phyloP scores from a whole-genome alignment of 1,140 invertebrate genomes.

The Doryteuthis pealeii region DNA sequence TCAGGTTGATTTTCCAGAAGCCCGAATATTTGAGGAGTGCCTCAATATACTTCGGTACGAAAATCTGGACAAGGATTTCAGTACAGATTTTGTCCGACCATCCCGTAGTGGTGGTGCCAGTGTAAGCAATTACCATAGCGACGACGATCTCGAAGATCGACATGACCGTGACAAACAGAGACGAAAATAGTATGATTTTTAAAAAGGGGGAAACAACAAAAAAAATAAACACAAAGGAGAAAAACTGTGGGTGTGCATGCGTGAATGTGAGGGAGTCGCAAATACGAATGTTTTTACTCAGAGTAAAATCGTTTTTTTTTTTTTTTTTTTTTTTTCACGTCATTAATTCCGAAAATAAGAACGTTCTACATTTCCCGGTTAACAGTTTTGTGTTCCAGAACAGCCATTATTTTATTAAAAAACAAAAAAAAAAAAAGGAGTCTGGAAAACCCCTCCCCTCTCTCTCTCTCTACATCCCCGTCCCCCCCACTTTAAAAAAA shows the following conservation, averaged over 20 bases:
- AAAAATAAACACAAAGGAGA: background rate
- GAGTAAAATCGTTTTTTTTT: too few species aligned
- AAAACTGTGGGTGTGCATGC: background rate
- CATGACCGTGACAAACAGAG: slow-evolving; percentile 30
- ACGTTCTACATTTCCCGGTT: too few species aligned
- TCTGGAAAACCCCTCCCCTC: too few species aligned
- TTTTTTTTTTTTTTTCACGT: too few species aligned
- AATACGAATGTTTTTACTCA: too few species aligned
- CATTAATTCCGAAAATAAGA: too few species aligned
- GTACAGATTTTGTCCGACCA: slow-evolving; percentile 93
- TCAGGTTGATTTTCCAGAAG: slow-evolving; percentile 97
- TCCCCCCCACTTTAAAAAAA: too few species aligned
- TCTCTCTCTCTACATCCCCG: too few species aligned
- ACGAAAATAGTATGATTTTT: background rate
- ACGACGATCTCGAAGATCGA: slow-evolving; percentile 50
- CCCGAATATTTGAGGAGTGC: slow-evolving; percentile 97
- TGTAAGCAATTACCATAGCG: slow-evolving; percentile 48
- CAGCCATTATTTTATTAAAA: too few species aligned
- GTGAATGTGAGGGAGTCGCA: background rate
- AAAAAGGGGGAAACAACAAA: background rate
- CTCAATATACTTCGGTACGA: slow-evolving; percentile 89
- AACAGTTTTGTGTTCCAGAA: too few species aligned
- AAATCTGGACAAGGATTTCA: slow-evolving; percentile 81
- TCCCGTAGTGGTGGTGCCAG: slow-evolving; percentile 66
- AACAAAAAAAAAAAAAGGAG: too few species aligned